phyloP scores from a whole-genome alignment of 2,888 invertebrate genomes.

The Embidobia sp. region DNA sequence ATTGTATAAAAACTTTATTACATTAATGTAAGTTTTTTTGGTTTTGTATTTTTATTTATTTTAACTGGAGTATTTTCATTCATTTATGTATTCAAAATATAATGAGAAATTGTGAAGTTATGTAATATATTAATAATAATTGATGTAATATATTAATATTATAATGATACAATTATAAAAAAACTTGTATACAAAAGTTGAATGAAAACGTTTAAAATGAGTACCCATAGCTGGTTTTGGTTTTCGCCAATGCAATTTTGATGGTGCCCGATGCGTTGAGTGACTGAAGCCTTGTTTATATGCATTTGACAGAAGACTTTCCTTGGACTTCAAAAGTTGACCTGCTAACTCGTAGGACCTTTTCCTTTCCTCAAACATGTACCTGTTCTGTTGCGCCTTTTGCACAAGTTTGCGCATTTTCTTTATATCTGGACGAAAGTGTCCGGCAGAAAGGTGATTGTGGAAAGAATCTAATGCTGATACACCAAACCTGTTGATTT shows the following conservation, averaged over 20 bases:
- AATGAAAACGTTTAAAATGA: constrained; percentile 7
- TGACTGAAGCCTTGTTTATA: constrained; percentile 81
- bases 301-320: constrained; percentile 88
- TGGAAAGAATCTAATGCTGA: constrained; percentile 87
- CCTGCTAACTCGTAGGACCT: constrained; percentile 80
- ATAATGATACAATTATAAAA: no score
- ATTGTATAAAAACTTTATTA: no score
- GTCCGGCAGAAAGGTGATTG: constrained; percentile 88
- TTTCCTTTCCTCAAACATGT: constrained; percentile 84
- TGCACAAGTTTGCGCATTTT: constrained; percentile 89
- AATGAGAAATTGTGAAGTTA: no score
- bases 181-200: no score
- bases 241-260: constrained; percentile 79
- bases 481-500: constrained; percentile 80
- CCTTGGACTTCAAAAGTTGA: constrained; percentile 82
- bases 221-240: constrained; percentile 82
- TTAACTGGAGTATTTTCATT: no score
- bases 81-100: no score
- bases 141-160: no score
- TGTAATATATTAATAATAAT: no score
- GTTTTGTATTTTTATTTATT: no score
- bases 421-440: constrained; percentile 92
- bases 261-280: constrained; percentile 80
- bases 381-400: constrained; percentile 89
- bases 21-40: no score